These are phyloP conservation scores for Notocelia uddmanniana DNA, from an alignment of 2,888 invertebrate species.

Conservation along the genomic window DNA sequence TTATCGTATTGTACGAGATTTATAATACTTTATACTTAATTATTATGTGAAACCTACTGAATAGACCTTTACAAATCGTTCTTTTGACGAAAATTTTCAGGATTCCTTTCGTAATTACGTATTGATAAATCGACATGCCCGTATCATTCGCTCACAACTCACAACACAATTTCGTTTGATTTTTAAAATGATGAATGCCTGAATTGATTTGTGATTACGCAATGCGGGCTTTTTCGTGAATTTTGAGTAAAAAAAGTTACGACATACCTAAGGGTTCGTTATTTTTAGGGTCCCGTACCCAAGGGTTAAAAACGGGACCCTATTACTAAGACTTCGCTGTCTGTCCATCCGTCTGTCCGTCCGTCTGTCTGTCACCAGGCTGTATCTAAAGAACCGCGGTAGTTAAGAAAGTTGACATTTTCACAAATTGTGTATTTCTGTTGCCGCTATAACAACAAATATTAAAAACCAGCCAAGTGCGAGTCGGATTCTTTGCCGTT, in stretches of 20 bases:
- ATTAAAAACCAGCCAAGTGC: no score
- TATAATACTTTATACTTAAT: background rate
- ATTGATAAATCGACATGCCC: conserved; percentile 18
- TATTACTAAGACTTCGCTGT: no score
- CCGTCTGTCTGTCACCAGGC: no score
- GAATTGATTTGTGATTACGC: conserved; percentile 4
- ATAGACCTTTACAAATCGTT: conserved; percentile 5
- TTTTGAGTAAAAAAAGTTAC: background rate
- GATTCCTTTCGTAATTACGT: conserved; percentile 17
- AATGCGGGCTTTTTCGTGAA: conserved; percentile 21
- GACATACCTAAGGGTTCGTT: background rate
- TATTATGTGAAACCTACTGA: conserved; percentile 12
- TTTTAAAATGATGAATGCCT: background rate
- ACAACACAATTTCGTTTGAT: conserved; percentile 4
- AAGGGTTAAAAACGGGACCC: no score
- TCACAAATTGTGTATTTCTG: no score
- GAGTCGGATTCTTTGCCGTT: no score
- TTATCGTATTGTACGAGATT: background rate
- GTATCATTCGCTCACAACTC: conserved; percentile 11
- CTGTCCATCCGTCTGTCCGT: no score
- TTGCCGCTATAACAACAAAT: no score
- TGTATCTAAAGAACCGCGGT: no score
- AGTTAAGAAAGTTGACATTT: no score
- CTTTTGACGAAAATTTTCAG: conserved; percentile 12
- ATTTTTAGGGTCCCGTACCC: no score